These are phyloP conservation scores for Gastrophryne carolinensis DNA, from an alignment of 2,797 vertebrate genomes.

Conservation along the genomic window DNA sequence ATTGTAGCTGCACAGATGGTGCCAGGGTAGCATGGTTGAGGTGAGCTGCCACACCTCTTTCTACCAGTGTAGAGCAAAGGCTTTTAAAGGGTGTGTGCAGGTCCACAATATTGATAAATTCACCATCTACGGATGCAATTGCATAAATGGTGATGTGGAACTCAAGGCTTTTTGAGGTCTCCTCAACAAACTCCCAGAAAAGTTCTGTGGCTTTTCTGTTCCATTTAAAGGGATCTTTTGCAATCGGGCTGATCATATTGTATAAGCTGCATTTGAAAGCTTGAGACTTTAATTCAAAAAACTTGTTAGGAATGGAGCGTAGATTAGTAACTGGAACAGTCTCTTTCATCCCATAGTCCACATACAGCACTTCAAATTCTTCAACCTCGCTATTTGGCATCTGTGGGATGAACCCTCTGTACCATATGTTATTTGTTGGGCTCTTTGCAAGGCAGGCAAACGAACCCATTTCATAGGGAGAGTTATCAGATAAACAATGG, in stretches of 20 bases:
- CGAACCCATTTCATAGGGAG: slow-evolving; percentile 64
- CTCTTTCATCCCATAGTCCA: slow-evolving; percentile 86
- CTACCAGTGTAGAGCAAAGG: slow-evolving; percentile 73
- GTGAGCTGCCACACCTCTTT: slow-evolving; percentile 65
- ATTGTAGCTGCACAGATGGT: slow-evolving; percentile 73
- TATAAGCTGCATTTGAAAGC: slow-evolving; percentile 92
- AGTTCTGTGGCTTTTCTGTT: slow-evolving; percentile 65
- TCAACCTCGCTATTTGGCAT: slow-evolving; percentile 51
- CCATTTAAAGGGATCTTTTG: slow-evolving; percentile 76
- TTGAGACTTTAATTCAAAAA: slow-evolving; percentile 80
- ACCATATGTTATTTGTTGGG: slow-evolving; percentile 79
- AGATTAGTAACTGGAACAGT: slow-evolving; percentile 72
- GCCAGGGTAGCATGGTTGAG: slow-evolving; percentile 64
- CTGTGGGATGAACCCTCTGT: slow-evolving; percentile 80
- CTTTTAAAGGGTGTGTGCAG: slow-evolving; percentile 90
- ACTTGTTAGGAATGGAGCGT: slow-evolving; percentile 70
- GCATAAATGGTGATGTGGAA: slow-evolving; percentile 91
- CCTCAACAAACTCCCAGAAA: slow-evolving; percentile 81
- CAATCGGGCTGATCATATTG: slow-evolving; percentile 76
- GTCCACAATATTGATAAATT: slow-evolving; percentile 84
- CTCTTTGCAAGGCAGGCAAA: slow-evolving; percentile 80
- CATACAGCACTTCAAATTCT: slow-evolving; percentile 76
- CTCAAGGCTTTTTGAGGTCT: slow-evolving; percentile 60
- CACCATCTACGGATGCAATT: slow-evolving; percentile 73
- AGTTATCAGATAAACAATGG: slow-evolving; percentile 68